A percentile compares a stretch with the other conserved stretches of the same genome.
phyloP scores from a whole-genome alignment of 2,113 vertebrate genomes.

The Psittacara wagleri region DNA sequence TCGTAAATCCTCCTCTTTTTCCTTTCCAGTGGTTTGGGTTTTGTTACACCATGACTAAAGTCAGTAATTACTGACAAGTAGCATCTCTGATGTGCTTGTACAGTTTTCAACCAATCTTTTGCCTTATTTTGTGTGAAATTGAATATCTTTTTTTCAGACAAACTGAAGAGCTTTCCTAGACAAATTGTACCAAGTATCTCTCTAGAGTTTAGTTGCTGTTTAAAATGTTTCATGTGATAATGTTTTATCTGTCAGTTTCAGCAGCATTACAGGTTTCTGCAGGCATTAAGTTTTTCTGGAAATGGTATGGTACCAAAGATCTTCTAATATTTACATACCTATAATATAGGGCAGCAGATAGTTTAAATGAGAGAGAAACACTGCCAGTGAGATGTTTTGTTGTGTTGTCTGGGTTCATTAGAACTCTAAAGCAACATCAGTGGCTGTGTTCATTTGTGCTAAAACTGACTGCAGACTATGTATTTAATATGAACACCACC shows the following conservation, averaged over 20 bases:
- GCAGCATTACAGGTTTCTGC: neutral
- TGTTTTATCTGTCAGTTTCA: neutral
- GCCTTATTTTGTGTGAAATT: neutral
- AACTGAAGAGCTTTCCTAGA: neutral
- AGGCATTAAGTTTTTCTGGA: neutral
- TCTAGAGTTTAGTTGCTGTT: neutral
- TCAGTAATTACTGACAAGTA: neutral
- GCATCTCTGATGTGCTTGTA: neutral
- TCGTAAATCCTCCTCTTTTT: neutral
- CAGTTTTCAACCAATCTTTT: neutral
- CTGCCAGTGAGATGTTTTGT: neutral
- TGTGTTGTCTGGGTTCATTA: neutral
- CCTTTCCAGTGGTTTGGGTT: neutral
- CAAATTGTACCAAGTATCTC: fast-evolving
- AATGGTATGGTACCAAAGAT: neutral
- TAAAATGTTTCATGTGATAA: neutral
- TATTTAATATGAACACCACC: neutral
- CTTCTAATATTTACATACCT: neutral
- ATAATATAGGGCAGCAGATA: neutral
- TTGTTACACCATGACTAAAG: neutral
- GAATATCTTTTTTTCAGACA: neutral
- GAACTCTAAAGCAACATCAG: neutral
- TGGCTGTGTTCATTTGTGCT: neutral
- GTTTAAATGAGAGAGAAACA: neutral
- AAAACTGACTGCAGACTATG: neutral